A percentile compares a stretch with the other conserved stretches of the same genome.
phyloP scores from a whole-genome alignment of 92 coral and sea anemone genomes.

The Heteractis magnifica region DNA sequence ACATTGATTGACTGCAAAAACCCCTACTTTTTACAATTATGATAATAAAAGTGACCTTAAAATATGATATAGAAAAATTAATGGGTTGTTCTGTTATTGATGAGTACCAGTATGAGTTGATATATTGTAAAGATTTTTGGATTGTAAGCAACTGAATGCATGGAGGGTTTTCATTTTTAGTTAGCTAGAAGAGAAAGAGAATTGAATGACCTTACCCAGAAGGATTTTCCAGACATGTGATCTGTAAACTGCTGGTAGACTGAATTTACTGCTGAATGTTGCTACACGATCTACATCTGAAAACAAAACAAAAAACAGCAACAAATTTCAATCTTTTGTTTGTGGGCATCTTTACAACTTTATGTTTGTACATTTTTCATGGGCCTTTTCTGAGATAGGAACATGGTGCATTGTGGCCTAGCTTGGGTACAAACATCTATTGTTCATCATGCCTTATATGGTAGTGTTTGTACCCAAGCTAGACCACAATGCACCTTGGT shows the following conservation, averaged over 20 bases:
- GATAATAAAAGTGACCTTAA: no score
- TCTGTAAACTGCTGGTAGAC: slow-evolving; percentile 88
- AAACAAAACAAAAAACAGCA: slow-evolving; percentile 6
- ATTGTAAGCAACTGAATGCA: no score
- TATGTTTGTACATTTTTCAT: background rate
- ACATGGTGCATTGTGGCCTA: no score
- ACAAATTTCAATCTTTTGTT: background rate
- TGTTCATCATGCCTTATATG: no score
- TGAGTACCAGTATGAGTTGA: no score
- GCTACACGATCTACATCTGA: slow-evolving; percentile 86
- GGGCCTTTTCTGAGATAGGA: background rate
- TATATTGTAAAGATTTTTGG: no score
- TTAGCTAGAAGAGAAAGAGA: background rate
- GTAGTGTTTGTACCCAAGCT: no score
- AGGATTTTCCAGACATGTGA: slow-evolving; percentile 90
- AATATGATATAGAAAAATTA: no score
- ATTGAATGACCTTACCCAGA: slow-evolving; percentile 51
- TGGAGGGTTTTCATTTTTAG: no score
- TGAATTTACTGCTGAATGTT: slow-evolving; percentile 83
- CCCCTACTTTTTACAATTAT: background rate
- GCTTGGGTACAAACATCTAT: no score
- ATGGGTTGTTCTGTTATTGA: no score
- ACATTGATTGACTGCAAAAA: background rate
- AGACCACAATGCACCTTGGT: no score
- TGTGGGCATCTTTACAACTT: background rate